phyloP scores from a whole-genome alignment of 1,140 invertebrate species.

The Zaprionus taronus region DNA sequence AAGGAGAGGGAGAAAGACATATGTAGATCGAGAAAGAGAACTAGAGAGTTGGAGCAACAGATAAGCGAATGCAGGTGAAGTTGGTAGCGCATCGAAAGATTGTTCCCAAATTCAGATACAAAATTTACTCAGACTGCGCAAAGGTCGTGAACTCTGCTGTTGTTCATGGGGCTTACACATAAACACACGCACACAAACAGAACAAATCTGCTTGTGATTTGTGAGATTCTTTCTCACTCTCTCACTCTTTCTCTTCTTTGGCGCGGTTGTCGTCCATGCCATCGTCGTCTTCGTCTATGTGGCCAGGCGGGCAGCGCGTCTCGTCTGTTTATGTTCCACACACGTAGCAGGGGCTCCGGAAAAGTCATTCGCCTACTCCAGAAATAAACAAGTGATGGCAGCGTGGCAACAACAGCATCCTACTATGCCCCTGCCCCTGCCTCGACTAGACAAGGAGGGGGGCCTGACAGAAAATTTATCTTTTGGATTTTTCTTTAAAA shows the following conservation, averaged over 20 bases:
- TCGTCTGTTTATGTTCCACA: slow-evolving; percentile 71
- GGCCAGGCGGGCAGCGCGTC: slow-evolving; percentile 32
- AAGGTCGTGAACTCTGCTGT: slow-evolving; percentile 72
- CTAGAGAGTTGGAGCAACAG: background rate
- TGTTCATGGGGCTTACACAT: slow-evolving; percentile 8
- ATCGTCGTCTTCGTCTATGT: slow-evolving; percentile 14
- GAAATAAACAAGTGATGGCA: slow-evolving; percentile 70
- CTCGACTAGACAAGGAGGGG: slow-evolving; percentile 22
- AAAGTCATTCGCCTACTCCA: slow-evolving; percentile 80
- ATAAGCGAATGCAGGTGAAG: slow-evolving; percentile 22
- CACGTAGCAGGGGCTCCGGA: slow-evolving; percentile 69
- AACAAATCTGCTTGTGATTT: slow-evolving; percentile 31
- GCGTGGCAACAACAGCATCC: slow-evolving; percentile 40
- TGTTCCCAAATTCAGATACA: slow-evolving; percentile 21
- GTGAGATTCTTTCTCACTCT: slow-evolving; percentile 23
- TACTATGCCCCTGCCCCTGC: background rate
- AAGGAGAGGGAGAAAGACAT: background rate
- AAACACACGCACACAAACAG: background rate
- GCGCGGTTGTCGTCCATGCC: background rate
- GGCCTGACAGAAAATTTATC: slow-evolving; percentile 57
- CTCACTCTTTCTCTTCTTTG: background rate
- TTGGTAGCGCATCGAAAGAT: background rate
- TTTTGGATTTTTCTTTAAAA: slow-evolving; percentile 70
- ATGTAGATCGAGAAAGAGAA: background rate
- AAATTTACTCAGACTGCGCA: slow-evolving; percentile 22